These are phyloP conservation scores for Tuberolachnus salignus DNA, from an alignment of 2,888 invertebrate species.

Conservation along the genomic window DNA sequence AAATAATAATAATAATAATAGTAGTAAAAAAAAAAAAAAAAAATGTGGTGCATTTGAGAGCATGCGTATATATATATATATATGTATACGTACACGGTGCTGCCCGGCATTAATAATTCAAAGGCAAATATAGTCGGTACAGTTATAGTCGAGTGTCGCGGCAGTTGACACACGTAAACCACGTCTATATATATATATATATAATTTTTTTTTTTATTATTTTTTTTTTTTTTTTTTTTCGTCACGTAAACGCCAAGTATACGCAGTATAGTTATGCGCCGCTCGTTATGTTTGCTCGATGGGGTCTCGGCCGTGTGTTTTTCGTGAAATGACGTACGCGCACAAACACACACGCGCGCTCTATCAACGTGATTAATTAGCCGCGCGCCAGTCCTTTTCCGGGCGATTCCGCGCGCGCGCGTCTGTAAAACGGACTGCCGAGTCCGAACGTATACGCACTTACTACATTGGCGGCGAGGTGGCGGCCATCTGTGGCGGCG, in stretches of 20 bases:
- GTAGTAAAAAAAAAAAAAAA: too few species aligned
- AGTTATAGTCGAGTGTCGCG: too few species aligned
- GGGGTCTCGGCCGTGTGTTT: not conserved
- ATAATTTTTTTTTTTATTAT: too few species aligned
- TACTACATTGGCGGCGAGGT: too few species aligned
- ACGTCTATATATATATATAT: too few species aligned
- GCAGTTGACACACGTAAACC: constrained; percentile 10
- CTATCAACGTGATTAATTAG: constrained; percentile 14
- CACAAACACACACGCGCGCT: not conserved
- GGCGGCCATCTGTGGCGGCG: not conserved
- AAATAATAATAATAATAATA: too few species aligned
- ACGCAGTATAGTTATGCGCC: too few species aligned
- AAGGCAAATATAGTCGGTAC: not conserved
- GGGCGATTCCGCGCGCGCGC: not conserved
- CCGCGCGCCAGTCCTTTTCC: not conserved
- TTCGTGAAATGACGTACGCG: not conserved
- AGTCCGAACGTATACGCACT: too few species aligned
- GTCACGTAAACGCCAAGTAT: not conserved
- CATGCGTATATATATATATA: too few species aligned
- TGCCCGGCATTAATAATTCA: not conserved
- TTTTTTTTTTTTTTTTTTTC: not conserved
- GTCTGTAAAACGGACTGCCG: not conserved
- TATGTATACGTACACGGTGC: too few species aligned
- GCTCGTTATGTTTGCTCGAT: not conserved
- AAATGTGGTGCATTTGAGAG: too few species aligned